A percentile compares a stretch with the other conserved stretches of the same genome.
Evolutionary conservation across 2,888 invertebrate species (phyloP).

Genomic region (Subacronicta megacephala): DNA sequence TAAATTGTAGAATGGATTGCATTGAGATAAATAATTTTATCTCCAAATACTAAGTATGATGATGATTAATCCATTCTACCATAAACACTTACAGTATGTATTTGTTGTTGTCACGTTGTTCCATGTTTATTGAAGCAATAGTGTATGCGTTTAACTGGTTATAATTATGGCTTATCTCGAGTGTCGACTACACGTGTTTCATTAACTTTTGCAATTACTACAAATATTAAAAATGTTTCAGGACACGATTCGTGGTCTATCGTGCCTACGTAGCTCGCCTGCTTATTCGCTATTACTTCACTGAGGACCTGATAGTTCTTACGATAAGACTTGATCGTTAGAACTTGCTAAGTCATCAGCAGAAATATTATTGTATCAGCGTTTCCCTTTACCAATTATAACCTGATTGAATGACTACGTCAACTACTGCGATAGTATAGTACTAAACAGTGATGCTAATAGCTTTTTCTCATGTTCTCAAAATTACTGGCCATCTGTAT

Average conservation of each 20-base stretch:
- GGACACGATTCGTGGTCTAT: constrained; percentile 15
- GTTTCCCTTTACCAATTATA: no score
- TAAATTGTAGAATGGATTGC: no score
- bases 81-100: background rate
- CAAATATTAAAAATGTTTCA: constrained; percentile 25
- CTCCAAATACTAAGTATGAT: background rate
- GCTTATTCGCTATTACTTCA: background rate
- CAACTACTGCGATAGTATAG: no score
- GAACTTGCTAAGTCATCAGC: no score
- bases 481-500: no score
- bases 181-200: constrained; percentile 29
- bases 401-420: no score
- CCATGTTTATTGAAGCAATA: constrained; percentile 36
- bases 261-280: background rate
- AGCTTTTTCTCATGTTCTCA: no score
- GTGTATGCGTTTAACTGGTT: constrained; percentile 16
- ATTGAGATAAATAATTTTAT: no score
- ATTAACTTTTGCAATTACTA: constrained; percentile 18
- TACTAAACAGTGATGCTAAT: no score
- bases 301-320: no score
- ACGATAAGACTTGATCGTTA: no score
- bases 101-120: constrained; percentile 19
- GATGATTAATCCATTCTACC: background rate
- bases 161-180: constrained; percentile 39
- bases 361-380: no score